phyloP scores from a whole-genome alignment of 1,140 invertebrate species.

The Drosophila subpulchrella region DNA sequence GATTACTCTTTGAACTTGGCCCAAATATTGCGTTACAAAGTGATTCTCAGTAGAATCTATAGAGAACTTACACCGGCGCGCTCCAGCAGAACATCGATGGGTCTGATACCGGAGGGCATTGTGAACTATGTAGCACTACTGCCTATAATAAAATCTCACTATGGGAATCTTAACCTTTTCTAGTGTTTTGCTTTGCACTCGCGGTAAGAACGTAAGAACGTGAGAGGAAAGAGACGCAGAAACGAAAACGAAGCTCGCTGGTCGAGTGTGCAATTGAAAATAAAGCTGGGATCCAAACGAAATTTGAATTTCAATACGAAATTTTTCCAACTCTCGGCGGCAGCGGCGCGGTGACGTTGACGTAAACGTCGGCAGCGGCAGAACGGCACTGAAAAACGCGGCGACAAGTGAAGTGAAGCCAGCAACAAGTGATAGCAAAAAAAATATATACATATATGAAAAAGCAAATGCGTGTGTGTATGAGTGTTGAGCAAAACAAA shows the following conservation, averaged over 20 bases:
- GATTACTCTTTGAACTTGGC: conserved; percentile 45
- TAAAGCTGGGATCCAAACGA: conserved; percentile 70
- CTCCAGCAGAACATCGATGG: conserved; percentile 78
- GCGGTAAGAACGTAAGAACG: conserved; percentile 27
- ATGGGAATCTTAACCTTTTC: conserved; percentile 11
- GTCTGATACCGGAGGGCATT: conserved; percentile 71
- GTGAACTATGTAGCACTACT: conserved; percentile 22
- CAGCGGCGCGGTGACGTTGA: neutral
- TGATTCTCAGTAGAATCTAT: neutral
- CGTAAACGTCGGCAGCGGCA: conserved; percentile 28
- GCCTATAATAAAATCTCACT: conserved; percentile 19
- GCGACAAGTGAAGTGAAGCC: conserved; percentile 59
- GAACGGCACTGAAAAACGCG: conserved; percentile 15
- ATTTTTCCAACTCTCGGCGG: conserved; percentile 63
- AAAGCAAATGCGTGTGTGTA: conserved; percentile 1
- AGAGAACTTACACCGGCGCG: conserved; percentile 78
- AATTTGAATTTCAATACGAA: conserved; percentile 79
- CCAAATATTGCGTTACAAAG: conserved; percentile 50
- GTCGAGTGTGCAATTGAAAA: conserved; percentile 77
- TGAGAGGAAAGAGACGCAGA: conserved; percentile 10
- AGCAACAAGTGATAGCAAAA: conserved; percentile 73
- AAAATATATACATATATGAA: neutral
- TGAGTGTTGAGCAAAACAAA: conserved; percentile 55
- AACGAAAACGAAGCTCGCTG: conserved; percentile 53
- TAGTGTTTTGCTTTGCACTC: conserved; percentile 23